Conservation (phyloP, 2,888 invertebrate species). For the Leptopilina syphax region DNA sequence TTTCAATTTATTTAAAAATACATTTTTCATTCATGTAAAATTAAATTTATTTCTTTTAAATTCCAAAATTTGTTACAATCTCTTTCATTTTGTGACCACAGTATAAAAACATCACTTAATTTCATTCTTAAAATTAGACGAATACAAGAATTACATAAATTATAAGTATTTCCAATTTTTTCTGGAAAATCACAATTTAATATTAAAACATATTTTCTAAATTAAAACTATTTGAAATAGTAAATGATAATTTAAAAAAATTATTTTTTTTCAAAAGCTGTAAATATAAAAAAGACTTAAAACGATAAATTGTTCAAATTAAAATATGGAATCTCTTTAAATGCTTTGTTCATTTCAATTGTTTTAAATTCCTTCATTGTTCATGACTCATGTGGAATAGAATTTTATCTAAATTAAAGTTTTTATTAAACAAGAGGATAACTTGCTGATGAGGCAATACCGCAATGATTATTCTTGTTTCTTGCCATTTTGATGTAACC, state of each 20-base stretch:
- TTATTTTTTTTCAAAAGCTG: not conserved
- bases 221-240: not conserved
- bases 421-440: slow-evolving; percentile 87
- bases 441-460: slow-evolving; percentile 89
- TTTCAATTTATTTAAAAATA: too few relatives aligned
- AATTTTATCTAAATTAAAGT: slow-evolving; percentile 3
- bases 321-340: not conserved
- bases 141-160: not conserved
- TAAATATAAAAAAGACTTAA: slow-evolving; percentile 1
- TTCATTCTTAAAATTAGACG: not conserved
- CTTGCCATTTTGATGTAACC: slow-evolving; percentile 94
- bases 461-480: slow-evolving; percentile 90
- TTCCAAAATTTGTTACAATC: not conserved
- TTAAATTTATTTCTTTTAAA: not conserved
- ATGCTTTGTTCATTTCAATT: slow-evolving; percentile 5
- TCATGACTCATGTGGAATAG: not conserved
- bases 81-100: not conserved
- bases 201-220: not conserved
- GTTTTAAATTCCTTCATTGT: not conserved
- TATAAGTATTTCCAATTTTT: not conserved
- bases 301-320: not conserved
- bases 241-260: not conserved
- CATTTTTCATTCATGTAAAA: not conserved
- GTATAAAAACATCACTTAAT: not conserved
- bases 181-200: not conserved